Evolutionary conservation across 2,113 vertebrate genomes (phyloP).

Genomic region (Delphinapterus leucas): DNA sequence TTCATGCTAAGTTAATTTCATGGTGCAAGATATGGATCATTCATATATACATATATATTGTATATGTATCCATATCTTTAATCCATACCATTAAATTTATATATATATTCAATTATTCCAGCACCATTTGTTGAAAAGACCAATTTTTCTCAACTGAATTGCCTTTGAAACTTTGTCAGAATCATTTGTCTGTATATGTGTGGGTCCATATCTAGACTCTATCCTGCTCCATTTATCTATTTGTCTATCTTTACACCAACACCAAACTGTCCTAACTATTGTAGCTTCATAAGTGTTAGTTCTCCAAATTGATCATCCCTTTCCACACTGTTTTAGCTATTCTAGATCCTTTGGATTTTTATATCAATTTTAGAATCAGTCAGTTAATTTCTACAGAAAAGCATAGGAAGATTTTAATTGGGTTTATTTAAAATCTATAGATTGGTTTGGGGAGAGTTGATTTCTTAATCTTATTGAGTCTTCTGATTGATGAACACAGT

Average conservation of each 20-base stretch:
- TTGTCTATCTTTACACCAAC: conserved; percentile 43
- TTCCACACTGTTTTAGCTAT: conserved; percentile 13
- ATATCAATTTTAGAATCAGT: conserved; percentile 43
- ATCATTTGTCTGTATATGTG: conserved; percentile 47
- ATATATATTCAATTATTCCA: conserved; percentile 48
- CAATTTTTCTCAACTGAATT: conserved; percentile 61
- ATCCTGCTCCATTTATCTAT: conserved; percentile 40
- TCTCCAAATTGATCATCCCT: conserved; percentile 11
- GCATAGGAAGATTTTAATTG: background rate
- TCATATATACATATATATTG: background rate
- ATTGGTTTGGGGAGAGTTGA: background rate
- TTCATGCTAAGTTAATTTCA: conserved; percentile 61
- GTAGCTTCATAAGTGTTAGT: conserved; percentile 7
- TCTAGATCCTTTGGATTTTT: conserved; percentile 44
- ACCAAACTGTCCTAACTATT: conserved; percentile 45
- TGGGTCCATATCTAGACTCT: conserved; percentile 33
- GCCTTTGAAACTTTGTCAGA: conserved; percentile 64
- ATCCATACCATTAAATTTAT: background rate
- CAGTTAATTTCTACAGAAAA: background rate
- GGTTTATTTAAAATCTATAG: background rate
- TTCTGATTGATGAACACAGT: background rate
- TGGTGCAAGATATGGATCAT: conserved; percentile 45
- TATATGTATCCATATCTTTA: background rate
- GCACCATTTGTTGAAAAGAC: conserved; percentile 66
- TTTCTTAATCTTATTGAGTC: background rate